Evolutionary conservation across 2,888 invertebrate species (phyloP), one percentile per base, ranked within the genome.

Genomic region (Galeopsomyia nigrocyanea): DNA sequence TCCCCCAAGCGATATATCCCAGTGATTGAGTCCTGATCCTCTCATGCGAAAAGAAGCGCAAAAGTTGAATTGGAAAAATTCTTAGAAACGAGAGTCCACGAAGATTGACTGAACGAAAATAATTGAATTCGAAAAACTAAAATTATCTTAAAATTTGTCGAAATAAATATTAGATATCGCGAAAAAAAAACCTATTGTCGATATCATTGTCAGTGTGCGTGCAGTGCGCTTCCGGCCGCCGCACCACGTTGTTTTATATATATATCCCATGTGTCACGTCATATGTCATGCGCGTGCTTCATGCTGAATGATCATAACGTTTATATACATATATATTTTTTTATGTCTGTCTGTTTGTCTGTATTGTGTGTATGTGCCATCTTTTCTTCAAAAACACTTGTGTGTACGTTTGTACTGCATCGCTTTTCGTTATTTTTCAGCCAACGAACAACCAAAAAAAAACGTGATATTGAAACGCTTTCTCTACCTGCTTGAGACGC

Each of bases 141-240:
- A 22, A 49, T 26, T 1, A 39, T 39, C 39, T 31, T 3, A 47
- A 31, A 55, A 51, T 31, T 21, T 26, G 22, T 58, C n/a, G n/a
- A 17, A 53, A 60, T 16, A 64, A 65, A 57, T 21, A 60, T n/a
- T n/a, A 62, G 60, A 67, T 51, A 64, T 61, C 73, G 73, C 74
- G 71, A 75, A 75, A 31, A 76, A 57, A 70, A 77, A 71, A 69
- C 56, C 69, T 70, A 71, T 70, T 77, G 75, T 79, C 63, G 72
- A 76, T 79, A 79, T 81, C 81, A 85, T 85, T 85, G 83, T 85
- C 83, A 84, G 83, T 84, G 83, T 85, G 26, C 26, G 82, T 84
- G 84, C 85, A 84, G 84, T 84, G 82, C 82, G 85, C 84, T 85
- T 86, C 80, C 82, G 82, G 82, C 82, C 83, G 81, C 82, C 82